Base-by-base conservation (phyloP, 1,140 invertebrate genomes). In the Sminthurinus signatus region DNA sequence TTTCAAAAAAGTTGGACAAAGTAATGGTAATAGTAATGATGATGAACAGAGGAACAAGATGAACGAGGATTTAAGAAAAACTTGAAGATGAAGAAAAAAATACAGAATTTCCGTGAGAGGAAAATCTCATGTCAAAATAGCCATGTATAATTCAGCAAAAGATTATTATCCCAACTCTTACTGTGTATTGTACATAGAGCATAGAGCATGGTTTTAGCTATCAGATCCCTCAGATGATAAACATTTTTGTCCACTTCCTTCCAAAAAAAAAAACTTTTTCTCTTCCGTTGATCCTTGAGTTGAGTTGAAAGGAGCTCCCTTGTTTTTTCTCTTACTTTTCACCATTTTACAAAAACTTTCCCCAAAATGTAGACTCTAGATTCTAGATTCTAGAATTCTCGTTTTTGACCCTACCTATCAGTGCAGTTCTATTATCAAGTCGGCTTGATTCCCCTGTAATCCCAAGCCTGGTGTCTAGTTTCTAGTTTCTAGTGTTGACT, bases 351-450 rank as follows among this genome's bases (percentile, higher is more conserved):
- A 39, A 21, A 36, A 25, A 61, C 28, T 23, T 25, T 23, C 10
- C 28, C 10, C 10, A 23, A 14, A n/a, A 51, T 8, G 8, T 51
- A 42, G 10, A 42, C 39, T 10, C 10, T 10, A 10, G n/a, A 10
- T 12, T 12, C 10, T 10, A 12, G 10, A n/a, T 42, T 42, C 39
- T 42, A 42, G 39, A 10, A n/a, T 42, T 10, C n/a, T 10, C n/a
- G 39, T 42, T 10, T n/a, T 42, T 42, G 39, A 42, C n/a, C 10
- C 10, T 42, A 42, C 23, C 43, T 21, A 62, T 62, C 55, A 39
- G 23, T 63, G 56, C 62, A 63, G 39, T 52, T 63, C 62, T 57
- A 63, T 63, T 63, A 63, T 63, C 54, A 63, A 63, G 62, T 57
- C 60, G 36, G 19, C 43, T 46, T 48, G 8, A 25, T n/a, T 21